Evolutionary conservation across 2,113 vertebrate genomes (phyloP), one percentile per base, ranked within the genome.

Genomic region (Trogon melanurus): DNA sequence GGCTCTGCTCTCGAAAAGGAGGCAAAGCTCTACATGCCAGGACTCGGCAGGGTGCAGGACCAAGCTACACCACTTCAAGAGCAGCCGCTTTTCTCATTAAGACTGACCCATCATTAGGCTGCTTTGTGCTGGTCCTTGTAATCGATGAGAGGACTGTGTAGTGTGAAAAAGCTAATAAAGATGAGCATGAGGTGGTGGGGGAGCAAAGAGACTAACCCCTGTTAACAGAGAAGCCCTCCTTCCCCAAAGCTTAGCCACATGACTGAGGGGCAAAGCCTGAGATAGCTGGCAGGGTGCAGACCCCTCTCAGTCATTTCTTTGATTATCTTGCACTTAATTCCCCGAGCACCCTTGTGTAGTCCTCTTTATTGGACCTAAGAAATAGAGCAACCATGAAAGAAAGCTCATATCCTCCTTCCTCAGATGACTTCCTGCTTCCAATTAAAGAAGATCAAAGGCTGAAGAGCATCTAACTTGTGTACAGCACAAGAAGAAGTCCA

Each of bases 51-150:
- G 98, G 98, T 86, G 97, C 97, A 94, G 96, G 97, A 94, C 85
- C 34, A 82, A 98, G 95, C 92, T 97, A 80, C n/a, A 23, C 78
- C 94, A 97, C 97, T 98, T 98, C 98, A 98, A 97, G 98, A 97
- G 96, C 95, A 84, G 95, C 97, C 97, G 96, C 98, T 98, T 98
- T 98, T 98, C 98, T 98, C 98, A 99, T 99, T 99, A 99, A 98
- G 98, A 95, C 98, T 98, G 98, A 99, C 99, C 98, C 98, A 98
- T 98, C 98, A 98, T 99, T 99, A 98, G 98, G 97, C 98, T 96
- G 97, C 98, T 98, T 98, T 98, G 98, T 99, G 97, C 91, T 79
- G 97, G 93, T 97, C 95, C 98, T 98, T 98, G 98, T 98, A 98
- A 99, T 99, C 98, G 98, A 99, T 99, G 98, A 98, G 97, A 89